Evolutionary conservation across 2,888 invertebrate genomes (phyloP).

Genomic region (Odontothrips loti): DNA sequence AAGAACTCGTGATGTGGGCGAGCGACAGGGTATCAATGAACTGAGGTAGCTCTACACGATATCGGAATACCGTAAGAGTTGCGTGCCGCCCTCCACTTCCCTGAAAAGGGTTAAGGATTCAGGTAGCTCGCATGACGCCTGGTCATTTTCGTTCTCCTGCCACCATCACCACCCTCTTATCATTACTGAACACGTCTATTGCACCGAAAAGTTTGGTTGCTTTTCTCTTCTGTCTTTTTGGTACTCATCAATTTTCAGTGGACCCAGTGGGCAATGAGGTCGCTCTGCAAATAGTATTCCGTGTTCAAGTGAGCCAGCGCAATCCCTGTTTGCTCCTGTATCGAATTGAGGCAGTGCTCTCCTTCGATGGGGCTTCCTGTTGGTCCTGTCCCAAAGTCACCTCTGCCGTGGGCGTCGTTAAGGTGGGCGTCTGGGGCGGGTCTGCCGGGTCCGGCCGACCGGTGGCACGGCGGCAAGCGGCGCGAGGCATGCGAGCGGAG

Average conservation of each 20-base stretch:
- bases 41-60: background rate
- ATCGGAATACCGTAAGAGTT: background rate
- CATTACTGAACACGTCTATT: background rate
- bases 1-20: background rate
- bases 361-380: no score
- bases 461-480: background rate
- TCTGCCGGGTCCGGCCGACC: background rate
- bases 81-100: background rate
- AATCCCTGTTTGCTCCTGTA: no score
- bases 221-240: no score
- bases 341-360: no score
- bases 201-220: no score
- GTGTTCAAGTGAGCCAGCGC: no score
- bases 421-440: background rate
- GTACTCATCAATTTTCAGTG: no score
- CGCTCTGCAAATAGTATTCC: no score
- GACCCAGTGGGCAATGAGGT: no score
- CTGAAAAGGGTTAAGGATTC: background rate
- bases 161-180: background rate
- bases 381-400: background rate
- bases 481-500: background rate
- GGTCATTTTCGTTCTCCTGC: background rate
- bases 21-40: background rate
- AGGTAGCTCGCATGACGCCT: background rate
- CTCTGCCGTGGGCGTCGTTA: background rate